Evolutionary conservation across 2,888 invertebrate species (phyloP).

Genomic region (Acrobasis consociella): DNA sequence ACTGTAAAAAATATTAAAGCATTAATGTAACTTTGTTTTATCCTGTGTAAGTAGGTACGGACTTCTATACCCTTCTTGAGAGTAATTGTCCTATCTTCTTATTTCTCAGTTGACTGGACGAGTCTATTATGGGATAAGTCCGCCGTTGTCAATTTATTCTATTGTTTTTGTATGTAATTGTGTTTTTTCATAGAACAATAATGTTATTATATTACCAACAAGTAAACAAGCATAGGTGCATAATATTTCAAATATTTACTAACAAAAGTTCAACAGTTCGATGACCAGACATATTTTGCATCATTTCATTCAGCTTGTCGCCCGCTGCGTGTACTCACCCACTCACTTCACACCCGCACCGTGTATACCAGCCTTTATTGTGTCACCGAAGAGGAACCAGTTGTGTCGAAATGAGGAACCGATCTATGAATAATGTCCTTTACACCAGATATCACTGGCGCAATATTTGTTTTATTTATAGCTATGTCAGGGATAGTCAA

Average conservation of each 20-base stretch:
- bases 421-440: constrained; percentile 22
- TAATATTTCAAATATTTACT: not conserved
- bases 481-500: not conserved
- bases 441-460: constrained; percentile 15
- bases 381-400: constrained; percentile 21
- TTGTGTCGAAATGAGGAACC: constrained; percentile 19
- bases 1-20: no score
- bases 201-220: no score
- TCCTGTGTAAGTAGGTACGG: no score
- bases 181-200: no score
- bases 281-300: not conserved
- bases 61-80: no score
- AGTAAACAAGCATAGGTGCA: no score
- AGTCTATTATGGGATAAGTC: no score
- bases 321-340: constrained; percentile 4
- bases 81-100: no score
- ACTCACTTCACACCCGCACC: constrained; percentile 12
- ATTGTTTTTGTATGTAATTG: no score
- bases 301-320: not conserved
- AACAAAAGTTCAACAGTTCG: not conserved
- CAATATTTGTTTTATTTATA: constrained; percentile 23
- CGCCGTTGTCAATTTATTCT: no score
- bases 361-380: constrained; percentile 16
- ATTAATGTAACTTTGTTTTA: no score
- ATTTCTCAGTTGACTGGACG: no score